Evolutionary conservation across 2,797 vertebrate genomes (phyloP).

Genomic region (Yasuhikotakia modesta): DNA sequence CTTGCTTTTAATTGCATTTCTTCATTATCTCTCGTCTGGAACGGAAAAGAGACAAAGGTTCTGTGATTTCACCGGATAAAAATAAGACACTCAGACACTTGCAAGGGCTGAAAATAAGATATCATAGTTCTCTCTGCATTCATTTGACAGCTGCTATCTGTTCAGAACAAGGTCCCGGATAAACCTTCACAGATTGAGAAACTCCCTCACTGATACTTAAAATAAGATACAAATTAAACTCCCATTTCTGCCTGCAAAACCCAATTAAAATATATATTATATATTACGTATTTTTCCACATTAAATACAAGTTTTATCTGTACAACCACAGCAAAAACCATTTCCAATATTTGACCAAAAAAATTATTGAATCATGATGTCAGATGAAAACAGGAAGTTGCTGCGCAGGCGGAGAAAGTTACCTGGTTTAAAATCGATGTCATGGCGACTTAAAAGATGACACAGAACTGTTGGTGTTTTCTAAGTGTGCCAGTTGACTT

Average conservation of each 20-base stretch:
- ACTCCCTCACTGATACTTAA: constrained; percentile 20
- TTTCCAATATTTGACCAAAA: constrained; percentile 14
- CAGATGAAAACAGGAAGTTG: too few relatives aligned
- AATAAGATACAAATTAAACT: constrained; percentile 29
- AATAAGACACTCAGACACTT: constrained; percentile 1
- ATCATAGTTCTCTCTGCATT: constrained; percentile 24
- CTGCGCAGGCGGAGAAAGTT: too few relatives aligned
- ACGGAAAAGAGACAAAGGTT: constrained; percentile 20
- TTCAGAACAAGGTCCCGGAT: constrained; percentile 49
- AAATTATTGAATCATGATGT: background rate
- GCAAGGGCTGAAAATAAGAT: constrained; percentile 24
- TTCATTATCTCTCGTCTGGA: constrained; percentile 19
- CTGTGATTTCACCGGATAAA: constrained; percentile 34
- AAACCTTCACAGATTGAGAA: constrained; percentile 33
- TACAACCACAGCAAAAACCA: constrained; percentile 9
- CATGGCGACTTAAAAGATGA: too few relatives aligned
- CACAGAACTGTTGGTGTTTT: background rate
- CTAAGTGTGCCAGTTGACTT: background rate
- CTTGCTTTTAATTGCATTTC: constrained; percentile 16
- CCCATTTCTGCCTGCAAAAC: constrained; percentile 14
- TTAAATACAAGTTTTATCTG: constrained; percentile 35
- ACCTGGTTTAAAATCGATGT: too few relatives aligned
- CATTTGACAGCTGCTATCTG: constrained; percentile 36
- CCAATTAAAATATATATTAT: constrained; percentile 41
- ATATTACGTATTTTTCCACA: too few relatives aligned